Percentiles rank a stretch among this genome's conserved stretches.
These are phyloP conservation scores for Strigamia crassipes DNA, from an alignment of 2,888 invertebrate genomes.

Conservation along the genomic window DNA sequence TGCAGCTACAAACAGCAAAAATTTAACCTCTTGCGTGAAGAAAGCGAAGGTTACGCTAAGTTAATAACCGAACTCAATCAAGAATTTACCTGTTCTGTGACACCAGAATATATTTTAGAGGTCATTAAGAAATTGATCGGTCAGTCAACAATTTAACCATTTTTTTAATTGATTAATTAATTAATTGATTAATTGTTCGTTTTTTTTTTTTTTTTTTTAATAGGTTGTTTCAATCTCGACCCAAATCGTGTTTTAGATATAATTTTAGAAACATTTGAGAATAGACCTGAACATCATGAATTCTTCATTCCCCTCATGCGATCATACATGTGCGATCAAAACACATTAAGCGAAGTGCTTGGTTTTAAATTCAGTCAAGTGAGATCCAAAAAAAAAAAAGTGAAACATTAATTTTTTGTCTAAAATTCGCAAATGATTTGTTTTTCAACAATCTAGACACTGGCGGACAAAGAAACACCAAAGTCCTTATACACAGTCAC, in stretches of 20 bases:
- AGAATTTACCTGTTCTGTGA: slow-evolving; percentile 57
- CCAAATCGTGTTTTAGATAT: slow-evolving; percentile 96
- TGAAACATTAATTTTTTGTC: background rate
- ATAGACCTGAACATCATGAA: slow-evolving; percentile 65
- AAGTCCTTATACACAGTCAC: slow-evolving; percentile 85
- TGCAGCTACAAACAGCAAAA: slow-evolving; percentile 98
- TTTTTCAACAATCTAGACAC: background rate
- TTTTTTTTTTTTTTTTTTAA: slow-evolving; percentile 54
- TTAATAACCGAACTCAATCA: slow-evolving; percentile 91
- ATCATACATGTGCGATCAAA: slow-evolving; percentile 84
- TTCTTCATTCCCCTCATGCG: slow-evolving; percentile 85
- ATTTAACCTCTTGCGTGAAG: slow-evolving; percentile 97
- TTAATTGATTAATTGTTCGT: slow-evolving; percentile 43
- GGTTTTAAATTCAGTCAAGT: slow-evolving; percentile 79
- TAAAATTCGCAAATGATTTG: background rate
- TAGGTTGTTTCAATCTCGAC: slow-evolving; percentile 98
- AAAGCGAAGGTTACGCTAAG: slow-evolving; percentile 98
- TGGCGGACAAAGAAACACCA: slow-evolving; percentile 66
- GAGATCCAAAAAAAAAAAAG: background rate
- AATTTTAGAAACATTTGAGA: slow-evolving; percentile 93
- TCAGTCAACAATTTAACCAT: background rate
- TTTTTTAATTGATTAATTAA: background rate
- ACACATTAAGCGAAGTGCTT: slow-evolving; percentile 89
- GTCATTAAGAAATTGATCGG: slow-evolving; percentile 74
- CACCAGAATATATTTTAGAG: slow-evolving; percentile 69